Evolutionary conservation across 2,113 vertebrate species (phyloP), one percentile per base, ranked within the genome.

Genomic region (Platichthys stellatus): DNA sequence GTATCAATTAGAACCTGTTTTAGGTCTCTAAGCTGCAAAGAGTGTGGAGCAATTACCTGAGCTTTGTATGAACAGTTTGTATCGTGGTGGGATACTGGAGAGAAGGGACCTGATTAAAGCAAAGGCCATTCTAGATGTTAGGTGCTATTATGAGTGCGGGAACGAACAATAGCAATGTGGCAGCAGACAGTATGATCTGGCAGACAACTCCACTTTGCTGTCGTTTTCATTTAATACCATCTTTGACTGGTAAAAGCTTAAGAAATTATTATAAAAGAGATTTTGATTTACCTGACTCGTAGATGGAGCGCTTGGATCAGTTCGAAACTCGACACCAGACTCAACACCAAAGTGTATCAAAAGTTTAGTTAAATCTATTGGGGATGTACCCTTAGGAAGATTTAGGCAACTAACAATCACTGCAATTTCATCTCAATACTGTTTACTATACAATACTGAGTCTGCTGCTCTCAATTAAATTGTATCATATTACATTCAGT

Each of bases 11-110:
- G 67, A 61, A 60, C 77, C 40, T 49, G 61, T 80, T 83, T 76
- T 40, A 72, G 38, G 62, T 82, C 77, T 83, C 83, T 85, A 64
- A 82, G 70, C 61, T 24, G 61, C 84, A 38, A 76, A 63, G 67
- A 69, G 75, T 88, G 47, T 80, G 61, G 78, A 86, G 81, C 89
- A 89, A 91, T 90, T 87, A 85, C 68, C 69, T 70, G 49, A 47
- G 53, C 74, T 87, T 88, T 86, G 75, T 81, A 45, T 72, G 49
- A 77, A 75, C 75, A 69, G 81, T 56, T 62, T 73, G 61, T n/a
- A 21, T 84, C 84, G 74, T 69, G 60, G 72, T 78, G 63, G 61
- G 64, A 69, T 71, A 66, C 67, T 58, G 10, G 72, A 87, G 75
- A 85, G 76, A 85, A 59, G 61, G 74, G 66, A 23, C 68, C 26